These are phyloP conservation scores for Microcebus lehilahytsara DNA, from an alignment of 2,113 vertebrate species.

Conservation along the genomic window DNA sequence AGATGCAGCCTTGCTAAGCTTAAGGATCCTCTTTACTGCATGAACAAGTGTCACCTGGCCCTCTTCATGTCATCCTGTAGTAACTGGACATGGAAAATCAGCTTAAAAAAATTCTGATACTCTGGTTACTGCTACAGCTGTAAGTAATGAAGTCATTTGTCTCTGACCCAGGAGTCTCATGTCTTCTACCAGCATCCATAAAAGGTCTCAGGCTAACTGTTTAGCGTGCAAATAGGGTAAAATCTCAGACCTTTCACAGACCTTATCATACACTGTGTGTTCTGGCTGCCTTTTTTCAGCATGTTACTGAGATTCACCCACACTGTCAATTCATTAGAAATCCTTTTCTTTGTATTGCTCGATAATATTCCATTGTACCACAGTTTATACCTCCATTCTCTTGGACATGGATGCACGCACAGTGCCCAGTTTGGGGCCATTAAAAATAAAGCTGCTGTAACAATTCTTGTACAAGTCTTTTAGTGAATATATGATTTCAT, in stretches of 20 bases:
- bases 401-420: no score
- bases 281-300: neutral
- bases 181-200: neutral
- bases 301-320: neutral
- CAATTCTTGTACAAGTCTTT: neutral
- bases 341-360: neutral
- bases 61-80: no score
- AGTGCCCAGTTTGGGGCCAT: neutral
- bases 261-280: neutral
- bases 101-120: neutral
- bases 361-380: neutral
- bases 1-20: neutral
- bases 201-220: neutral
- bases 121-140: neutral
- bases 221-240: neutral
- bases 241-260: neutral
- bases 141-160: neutral
- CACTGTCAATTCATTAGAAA: neutral
- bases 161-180: neutral
- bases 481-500: neutral
- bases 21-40: neutral
- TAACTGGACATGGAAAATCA: neutral
- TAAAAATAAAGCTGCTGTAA: neutral
- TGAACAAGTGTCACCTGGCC: neutral
- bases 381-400: neutral